These are phyloP conservation scores for Salvelinus sp. DNA, from an alignment of 2,113 vertebrate species.

Conservation along the genomic window DNA sequence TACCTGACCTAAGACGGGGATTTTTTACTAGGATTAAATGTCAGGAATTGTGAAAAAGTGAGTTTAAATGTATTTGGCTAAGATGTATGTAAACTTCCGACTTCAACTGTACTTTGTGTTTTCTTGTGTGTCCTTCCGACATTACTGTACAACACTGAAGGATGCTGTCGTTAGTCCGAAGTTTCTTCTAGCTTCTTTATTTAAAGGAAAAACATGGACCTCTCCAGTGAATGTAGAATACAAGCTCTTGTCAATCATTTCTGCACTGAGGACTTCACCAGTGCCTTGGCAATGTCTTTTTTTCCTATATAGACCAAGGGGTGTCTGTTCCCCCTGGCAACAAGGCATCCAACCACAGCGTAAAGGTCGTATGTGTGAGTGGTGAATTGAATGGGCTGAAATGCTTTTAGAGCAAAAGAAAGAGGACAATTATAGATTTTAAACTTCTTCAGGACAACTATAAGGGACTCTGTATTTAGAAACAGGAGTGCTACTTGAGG, in stretches of 20 bases:
- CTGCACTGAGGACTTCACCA: background rate
- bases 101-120: background rate
- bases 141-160: slow-evolving; percentile 49
- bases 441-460: slow-evolving; percentile 18
- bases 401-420: slow-evolving; percentile 36
- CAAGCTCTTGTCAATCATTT: slow-evolving; percentile 52
- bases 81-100: slow-evolving; percentile 8
- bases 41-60: too few species aligned
- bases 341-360: slow-evolving; percentile 46
- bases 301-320: slow-evolving; percentile 27
- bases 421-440: slow-evolving; percentile 31
- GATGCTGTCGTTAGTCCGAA: slow-evolving; percentile 50
- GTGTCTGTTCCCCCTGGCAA: slow-evolving; percentile 15
- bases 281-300: slow-evolving; percentile 39
- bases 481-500: slow-evolving; percentile 53
- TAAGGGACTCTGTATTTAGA: slow-evolving; percentile 17
- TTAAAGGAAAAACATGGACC: slow-evolving; percentile 21
- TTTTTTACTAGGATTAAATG: too few species aligned
- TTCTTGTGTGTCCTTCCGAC: slow-evolving; percentile 35
- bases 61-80: too few species aligned
- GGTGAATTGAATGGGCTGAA: background rate
- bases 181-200: slow-evolving; percentile 31
- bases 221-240: slow-evolving; percentile 60
- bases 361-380: slow-evolving; percentile 32
- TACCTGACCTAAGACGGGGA: too few species aligned